phyloP scores from a whole-genome alignment of 2,113 vertebrate species.

The Pandion haliaetus region DNA sequence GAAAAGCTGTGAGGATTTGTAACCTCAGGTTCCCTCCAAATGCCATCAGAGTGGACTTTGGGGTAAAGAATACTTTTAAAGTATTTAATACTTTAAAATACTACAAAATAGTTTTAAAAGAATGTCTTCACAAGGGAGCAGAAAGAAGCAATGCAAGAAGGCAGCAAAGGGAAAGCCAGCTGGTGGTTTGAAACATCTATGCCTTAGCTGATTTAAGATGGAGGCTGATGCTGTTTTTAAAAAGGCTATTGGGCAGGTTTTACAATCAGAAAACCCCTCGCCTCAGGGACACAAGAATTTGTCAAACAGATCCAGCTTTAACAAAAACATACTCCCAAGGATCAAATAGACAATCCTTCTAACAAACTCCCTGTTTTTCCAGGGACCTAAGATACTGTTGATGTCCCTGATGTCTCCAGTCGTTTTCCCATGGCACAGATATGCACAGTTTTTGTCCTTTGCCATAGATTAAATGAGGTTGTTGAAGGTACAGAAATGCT shows the following conservation, averaged over 20 bases:
- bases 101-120: not conserved
- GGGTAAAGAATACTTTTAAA: not conserved
- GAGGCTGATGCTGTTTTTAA: not conserved
- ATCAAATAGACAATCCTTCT: not conserved
- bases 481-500: not conserved
- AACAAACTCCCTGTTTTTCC: not conserved
- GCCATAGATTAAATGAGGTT: not conserved
- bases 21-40: not conserved
- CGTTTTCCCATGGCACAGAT: not conserved
- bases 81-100: not conserved
- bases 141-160: not conserved
- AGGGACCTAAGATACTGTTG: not conserved
- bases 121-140: not conserved
- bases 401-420: not conserved
- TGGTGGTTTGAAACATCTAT: not conserved
- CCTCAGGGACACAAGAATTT: accelerated
- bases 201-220: not conserved
- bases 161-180: not conserved
- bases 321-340: not conserved
- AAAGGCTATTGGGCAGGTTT: not conserved
- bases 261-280: not conserved
- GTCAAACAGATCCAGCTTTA: not conserved
- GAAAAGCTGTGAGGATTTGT: not conserved
- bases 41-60: not conserved
- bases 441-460: not conserved